Evolutionary conservation across 2,113 vertebrate species (phyloP), one percentile per base, ranked within the genome.

Genomic region (Raphicerus campestris): DNA sequence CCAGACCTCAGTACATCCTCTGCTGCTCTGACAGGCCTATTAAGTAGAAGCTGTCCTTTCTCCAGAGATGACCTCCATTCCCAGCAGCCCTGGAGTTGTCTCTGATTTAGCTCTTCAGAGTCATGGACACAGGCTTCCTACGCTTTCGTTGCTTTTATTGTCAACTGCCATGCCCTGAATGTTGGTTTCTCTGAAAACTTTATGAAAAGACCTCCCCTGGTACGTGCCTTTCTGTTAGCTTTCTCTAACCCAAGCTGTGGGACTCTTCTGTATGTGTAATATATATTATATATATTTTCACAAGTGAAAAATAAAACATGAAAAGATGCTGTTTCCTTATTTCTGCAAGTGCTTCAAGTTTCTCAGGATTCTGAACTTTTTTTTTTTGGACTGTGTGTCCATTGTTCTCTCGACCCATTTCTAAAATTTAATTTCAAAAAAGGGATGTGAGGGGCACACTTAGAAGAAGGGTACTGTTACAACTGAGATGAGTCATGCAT

Each of bases 291-390:
- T 96, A 90, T 96, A 94, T 97, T 97, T 97, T 96, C 95, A 85
- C 88, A 93, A 94, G 88, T 96, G 94, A 89, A 97, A 97, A 98
- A 96, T 96, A 97, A 98, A 97, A 97, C 88, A 89, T 95, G 84
- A 91, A 93, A 95, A 93, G 81, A 96, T 93, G 53, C 89, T 95
- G 70, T 95, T 97, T 97, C 93, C 88, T 77, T 95, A 58, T 88
- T 92, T 94, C 82, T 96, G 42, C 88, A 86, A 80, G 47, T 93
- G 55, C 80, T 95, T 84, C 42, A 20, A 81, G 11, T 97, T 91
- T 73, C 55, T 97, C 61, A 84, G 17, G 83, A 9, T 70, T 95
- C 70, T 78, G n/a, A 70, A 82, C 7, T 4, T 45, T 56, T 61
- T 78, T 73, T 35, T 49, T 47, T 55, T 86, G n/a, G 8, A 87